These are phyloP conservation scores for Manacus vitellinus DNA, from an alignment of 2,113 vertebrate species.

Conservation along the genomic window DNA sequence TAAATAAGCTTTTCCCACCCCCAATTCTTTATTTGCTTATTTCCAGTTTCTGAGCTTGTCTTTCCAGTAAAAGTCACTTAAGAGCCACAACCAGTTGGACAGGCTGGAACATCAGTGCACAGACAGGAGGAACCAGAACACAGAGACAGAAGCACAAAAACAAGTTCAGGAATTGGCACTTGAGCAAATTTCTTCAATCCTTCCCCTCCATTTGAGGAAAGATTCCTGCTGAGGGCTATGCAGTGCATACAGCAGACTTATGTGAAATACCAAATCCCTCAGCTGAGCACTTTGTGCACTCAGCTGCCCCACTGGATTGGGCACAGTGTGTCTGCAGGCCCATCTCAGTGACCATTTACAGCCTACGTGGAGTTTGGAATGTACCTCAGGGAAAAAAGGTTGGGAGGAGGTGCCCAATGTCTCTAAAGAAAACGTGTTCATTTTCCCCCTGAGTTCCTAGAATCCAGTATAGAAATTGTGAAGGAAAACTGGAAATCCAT, in stretches of 20 bases:
- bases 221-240: neutral
- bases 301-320: too few relatives aligned
- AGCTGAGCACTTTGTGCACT: too few relatives aligned
- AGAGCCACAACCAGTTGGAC: neutral
- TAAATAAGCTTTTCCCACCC: neutral
- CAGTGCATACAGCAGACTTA: neutral
- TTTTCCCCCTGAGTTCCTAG: neutral
- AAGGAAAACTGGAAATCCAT: neutral
- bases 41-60: neutral
- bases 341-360: neutral
- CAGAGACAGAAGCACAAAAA: neutral
- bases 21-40: neutral
- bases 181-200: neutral
- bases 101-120: neutral
- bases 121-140: neutral
- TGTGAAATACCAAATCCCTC: neutral
- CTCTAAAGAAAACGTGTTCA: neutral
- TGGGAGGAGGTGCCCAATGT: neutral
- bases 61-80: neutral
- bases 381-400: neutral
- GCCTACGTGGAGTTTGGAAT: neutral
- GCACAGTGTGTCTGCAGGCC: neutral
- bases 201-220: fast-evolving
- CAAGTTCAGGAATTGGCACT: neutral
- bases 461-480: neutral